Evolutionary conservation across 2,888 invertebrate genomes (phyloP), one percentile per base, ranked within the genome.

Genomic region (Microctonus brassicae): DNA sequence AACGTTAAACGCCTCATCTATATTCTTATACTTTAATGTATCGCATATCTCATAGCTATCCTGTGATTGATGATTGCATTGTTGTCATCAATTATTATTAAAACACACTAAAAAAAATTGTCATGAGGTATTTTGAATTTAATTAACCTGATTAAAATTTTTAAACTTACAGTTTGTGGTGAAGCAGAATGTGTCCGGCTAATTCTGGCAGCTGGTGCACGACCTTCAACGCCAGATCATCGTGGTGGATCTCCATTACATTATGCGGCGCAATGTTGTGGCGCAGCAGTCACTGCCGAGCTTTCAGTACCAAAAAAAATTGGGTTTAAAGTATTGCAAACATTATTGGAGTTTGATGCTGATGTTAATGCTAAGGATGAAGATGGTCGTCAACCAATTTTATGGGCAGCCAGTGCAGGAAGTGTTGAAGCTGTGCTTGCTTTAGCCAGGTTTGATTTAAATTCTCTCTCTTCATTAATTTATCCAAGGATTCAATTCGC

Each of bases 321-420:
- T 17, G 96, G 96, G 0, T 88, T 97, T 67, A 93, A 94, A 85
- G 94, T 97, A 1, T 90, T 98, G 1, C 91, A 95, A 70, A 93
- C 94, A 6, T 91, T 97, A 10, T 90, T 97, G 29, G 90, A 91
- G 64, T 93, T 93, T 11, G 94, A 94, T 10, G 94, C 95, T 3
- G 91, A 93, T 22, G 94, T 97, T 0, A 94, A 96, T 78, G 95
- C 95, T 0, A 91, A 92, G 69, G 99, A 99, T 87, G 94, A 95
- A 57, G 98, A 99, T 84, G 96, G 97, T 0, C 90, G 99, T 9
- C 97, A 97, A 80, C 98, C 99, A 0, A 89, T 99, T 66, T 89
- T 99, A 11, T 99, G 99, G 99, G 98, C 99, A 0, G 97, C 98
- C 0, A 97, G 97, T 77, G 97, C 98, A 24, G 99, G 98, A 5